A percentile compares a stretch with the other conserved stretches of the same genome.
These are phyloP conservation scores for Misgurnus mizolepis DNA, from an alignment of 2,113 vertebrate species.

Conservation along the genomic window DNA sequence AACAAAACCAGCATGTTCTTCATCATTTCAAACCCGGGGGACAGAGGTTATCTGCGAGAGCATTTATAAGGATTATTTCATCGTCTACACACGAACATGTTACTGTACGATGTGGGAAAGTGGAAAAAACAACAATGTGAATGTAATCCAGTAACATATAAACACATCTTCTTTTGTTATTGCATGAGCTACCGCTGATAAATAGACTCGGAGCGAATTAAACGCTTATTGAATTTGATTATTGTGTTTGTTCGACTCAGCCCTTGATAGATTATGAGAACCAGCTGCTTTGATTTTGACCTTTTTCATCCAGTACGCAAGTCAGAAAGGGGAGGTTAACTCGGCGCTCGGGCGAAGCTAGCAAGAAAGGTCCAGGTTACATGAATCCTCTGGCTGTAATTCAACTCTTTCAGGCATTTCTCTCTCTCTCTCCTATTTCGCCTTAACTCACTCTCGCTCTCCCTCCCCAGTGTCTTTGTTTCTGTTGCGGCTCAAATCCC, in stretches of 20 bases:
- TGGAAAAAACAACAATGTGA: conserved; percentile 1
- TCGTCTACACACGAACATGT: neutral
- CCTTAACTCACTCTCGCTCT: neutral
- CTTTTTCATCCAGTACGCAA: conserved; percentile 25
- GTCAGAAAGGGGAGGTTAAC: conserved; percentile 38
- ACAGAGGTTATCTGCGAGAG: conserved; percentile 17
- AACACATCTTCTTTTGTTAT: conserved; percentile 29
- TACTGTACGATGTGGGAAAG: conserved; percentile 6
- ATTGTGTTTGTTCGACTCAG: conserved; percentile 1
- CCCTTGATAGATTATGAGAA: conserved; percentile 23
- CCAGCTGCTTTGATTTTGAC: conserved; percentile 42
- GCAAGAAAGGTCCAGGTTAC: conserved; percentile 42
- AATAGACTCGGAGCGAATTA: conserved; percentile 21
- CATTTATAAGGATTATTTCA: conserved; percentile 5
- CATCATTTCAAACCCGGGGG: neutral
- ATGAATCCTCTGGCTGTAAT: conserved; percentile 43
- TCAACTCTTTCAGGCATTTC: conserved; percentile 33
- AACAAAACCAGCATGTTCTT: conserved; percentile 28
- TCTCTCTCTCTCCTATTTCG: conserved; percentile 37
- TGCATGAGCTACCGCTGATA: conserved; percentile 1
- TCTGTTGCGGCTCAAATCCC: conserved; percentile 46
- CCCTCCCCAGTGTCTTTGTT: conserved; percentile 55
- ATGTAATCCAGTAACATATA: conserved; percentile 25
- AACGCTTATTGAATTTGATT: conserved; percentile 26
- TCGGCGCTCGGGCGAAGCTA: conserved; percentile 20